Evolutionary conservation across 35 echinoderm and acorn worm species (phyloP).

Genomic region (Eucidaris tribuloides): DNA sequence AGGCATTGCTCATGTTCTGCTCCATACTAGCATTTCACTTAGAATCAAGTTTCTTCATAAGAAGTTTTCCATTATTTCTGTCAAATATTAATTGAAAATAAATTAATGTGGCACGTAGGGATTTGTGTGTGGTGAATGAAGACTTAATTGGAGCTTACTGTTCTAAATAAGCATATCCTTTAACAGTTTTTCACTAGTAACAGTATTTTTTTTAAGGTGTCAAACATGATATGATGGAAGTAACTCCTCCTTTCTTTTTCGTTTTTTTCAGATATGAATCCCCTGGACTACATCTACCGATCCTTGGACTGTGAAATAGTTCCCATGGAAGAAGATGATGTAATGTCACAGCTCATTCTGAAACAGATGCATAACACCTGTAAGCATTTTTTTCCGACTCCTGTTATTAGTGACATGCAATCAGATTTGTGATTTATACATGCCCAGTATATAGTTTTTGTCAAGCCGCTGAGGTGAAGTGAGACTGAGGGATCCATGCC

Average conservation of each 20-base stretch:
- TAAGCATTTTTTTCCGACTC: constrained; percentile 6
- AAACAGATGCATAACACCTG: constrained; percentile 81
- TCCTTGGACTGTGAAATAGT: constrained; percentile 78
- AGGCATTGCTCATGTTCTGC: no score
- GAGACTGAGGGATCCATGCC: neutral
- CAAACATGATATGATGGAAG: neutral
- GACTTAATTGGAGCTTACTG: neutral
- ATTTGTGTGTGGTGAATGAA: neutral
- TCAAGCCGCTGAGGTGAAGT: neutral
- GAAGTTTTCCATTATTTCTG: no score
- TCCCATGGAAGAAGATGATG: constrained; percentile 62
- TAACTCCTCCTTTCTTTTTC: neutral
- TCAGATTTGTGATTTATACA: neutral
- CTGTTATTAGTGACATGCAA: neutral
- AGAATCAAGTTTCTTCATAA: no score
- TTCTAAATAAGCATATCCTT: neutral
- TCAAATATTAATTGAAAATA: no score
- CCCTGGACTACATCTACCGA: constrained; percentile 87
- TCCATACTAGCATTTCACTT: no score
- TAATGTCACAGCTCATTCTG: constrained; percentile 71
- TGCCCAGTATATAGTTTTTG: neutral
- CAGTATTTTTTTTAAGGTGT: neutral
- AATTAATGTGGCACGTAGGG: neutral
- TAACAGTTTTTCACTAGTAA: neutral
- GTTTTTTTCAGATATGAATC: constrained; percentile 57